Conservation (phyloP, 2,113 vertebrate genomes). For the Rhea americana region DNA sequence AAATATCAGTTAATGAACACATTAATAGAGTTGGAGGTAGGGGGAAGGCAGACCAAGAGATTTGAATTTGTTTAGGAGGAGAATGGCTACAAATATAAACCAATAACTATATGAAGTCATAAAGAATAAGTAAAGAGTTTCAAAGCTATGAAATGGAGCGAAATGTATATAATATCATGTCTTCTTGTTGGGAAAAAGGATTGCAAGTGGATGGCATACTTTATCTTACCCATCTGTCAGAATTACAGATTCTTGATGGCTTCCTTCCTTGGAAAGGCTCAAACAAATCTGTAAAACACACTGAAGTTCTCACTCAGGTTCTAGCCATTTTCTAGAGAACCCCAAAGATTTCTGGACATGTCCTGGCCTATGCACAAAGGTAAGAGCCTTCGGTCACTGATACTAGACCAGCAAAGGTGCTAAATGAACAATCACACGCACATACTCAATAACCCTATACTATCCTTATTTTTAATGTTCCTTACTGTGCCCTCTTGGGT, state of each 20-base stretch:
- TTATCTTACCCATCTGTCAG: background rate
- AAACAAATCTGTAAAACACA: background rate
- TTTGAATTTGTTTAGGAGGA: background rate
- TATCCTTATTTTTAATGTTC: background rate
- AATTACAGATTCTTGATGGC: too few relatives aligned
- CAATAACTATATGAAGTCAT: background rate
- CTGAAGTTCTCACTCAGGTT: background rate
- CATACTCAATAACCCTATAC: background rate
- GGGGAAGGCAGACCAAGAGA: background rate
- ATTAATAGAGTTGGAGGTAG: background rate
- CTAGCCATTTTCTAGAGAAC: background rate
- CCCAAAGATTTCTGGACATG: background rate
- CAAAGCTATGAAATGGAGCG: background rate
- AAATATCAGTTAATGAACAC: accelerated
- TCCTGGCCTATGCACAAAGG: background rate
- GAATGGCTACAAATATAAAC: background rate
- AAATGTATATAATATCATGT: background rate
- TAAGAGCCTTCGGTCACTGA: background rate
- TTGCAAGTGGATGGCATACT: background rate
- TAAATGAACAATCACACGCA: background rate
- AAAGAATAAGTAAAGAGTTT: background rate
- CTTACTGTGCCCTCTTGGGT: background rate
- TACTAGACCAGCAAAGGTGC: background rate
- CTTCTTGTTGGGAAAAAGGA: too few relatives aligned
- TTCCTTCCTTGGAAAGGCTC: background rate